These are phyloP conservation scores for Parthenolecanium corni DNA, from an alignment of 2,888 invertebrate species.

Conservation along the genomic window DNA sequence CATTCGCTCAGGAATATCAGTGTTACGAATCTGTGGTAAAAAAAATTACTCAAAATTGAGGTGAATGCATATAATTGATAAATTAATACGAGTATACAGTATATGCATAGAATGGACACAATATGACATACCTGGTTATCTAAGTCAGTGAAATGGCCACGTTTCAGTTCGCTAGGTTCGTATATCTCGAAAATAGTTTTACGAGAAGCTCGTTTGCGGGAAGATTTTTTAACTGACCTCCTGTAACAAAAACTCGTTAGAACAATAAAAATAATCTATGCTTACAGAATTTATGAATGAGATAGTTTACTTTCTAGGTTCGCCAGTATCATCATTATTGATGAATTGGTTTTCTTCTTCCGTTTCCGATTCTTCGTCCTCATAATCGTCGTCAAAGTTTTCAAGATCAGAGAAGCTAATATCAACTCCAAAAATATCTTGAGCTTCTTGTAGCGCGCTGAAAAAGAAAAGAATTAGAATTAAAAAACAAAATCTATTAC, in stretches of 20 bases:
- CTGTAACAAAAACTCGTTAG: neutral
- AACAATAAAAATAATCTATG: slow-evolving; percentile 2
- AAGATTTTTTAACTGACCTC: slow-evolving; percentile 52
- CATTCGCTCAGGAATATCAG: slow-evolving; percentile 85
- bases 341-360: slow-evolving; percentile 61
- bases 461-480: neutral
- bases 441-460: slow-evolving; percentile 84
- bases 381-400: slow-evolving; percentile 75
- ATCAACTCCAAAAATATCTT: slow-evolving; percentile 98
- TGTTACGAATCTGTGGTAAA: slow-evolving; percentile 55
- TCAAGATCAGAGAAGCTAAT: slow-evolving; percentile 88
- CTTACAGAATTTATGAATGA: slow-evolving; percentile 3
- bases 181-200: slow-evolving; percentile 89
- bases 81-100: neutral
- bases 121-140: slow-evolving; percentile 57
- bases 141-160: slow-evolving; percentile 87
- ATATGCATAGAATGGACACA: neutral
- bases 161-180: slow-evolving; percentile 92
- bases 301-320: slow-evolving; percentile 35
- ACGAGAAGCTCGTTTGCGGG: slow-evolving; percentile 62
- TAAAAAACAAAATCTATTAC: neutral
- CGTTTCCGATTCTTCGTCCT: slow-evolving; percentile 68
- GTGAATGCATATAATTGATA: neutral
- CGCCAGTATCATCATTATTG: slow-evolving; percentile 45
- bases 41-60: too few species aligned